A percentile compares a stretch with the other conserved stretches of the same genome.
Conservation (phyloP, 92 coral and sea anemone species). For the Siderastrea radians region DNA sequence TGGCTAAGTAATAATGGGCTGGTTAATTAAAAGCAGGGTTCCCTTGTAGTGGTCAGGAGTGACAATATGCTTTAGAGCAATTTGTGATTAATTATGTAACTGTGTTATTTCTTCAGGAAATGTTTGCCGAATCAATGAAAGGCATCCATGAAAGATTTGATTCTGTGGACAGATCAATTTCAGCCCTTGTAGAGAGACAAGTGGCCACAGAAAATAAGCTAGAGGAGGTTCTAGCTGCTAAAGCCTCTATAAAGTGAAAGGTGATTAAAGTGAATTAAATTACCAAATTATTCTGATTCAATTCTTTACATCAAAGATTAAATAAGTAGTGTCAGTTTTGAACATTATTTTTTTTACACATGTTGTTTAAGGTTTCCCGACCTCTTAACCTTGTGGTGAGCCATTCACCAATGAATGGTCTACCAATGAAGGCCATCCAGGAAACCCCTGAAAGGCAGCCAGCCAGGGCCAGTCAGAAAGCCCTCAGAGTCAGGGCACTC, state of each 20-base stretch:
- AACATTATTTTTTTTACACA: too few species aligned
- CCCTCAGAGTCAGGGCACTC: too few species aligned
- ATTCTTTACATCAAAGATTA: background rate
- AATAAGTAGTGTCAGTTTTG: background rate
- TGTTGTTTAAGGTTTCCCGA: too few species aligned
- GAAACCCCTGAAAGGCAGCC: too few species aligned
- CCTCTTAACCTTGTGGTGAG: too few species aligned
- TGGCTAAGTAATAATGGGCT: too few species aligned
- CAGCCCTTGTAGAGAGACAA: slow-evolving; percentile 8
- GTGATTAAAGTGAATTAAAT: slow-evolving; percentile 2
- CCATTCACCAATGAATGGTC: too few species aligned
- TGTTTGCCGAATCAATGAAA: slow-evolving; percentile 29
- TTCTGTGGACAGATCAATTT: background rate
- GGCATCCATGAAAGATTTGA: slow-evolving; percentile 39
- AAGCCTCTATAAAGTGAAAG: slow-evolving; percentile 33
- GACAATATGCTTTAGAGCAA: background rate
- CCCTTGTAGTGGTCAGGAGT: background rate
- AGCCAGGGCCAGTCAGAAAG: too few species aligned
- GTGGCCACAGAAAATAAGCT: slow-evolving; percentile 14
- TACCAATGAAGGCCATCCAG: too few species aligned
- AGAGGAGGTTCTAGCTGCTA: slow-evolving; percentile 18
- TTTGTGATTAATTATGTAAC: background rate
- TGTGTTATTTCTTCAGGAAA: slow-evolving; percentile 17
- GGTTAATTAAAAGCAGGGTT: too few species aligned
- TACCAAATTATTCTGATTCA: background rate